These are phyloP conservation scores for Musca domestica DNA, from an alignment of 1,140 invertebrate species.

Conservation along the genomic window DNA sequence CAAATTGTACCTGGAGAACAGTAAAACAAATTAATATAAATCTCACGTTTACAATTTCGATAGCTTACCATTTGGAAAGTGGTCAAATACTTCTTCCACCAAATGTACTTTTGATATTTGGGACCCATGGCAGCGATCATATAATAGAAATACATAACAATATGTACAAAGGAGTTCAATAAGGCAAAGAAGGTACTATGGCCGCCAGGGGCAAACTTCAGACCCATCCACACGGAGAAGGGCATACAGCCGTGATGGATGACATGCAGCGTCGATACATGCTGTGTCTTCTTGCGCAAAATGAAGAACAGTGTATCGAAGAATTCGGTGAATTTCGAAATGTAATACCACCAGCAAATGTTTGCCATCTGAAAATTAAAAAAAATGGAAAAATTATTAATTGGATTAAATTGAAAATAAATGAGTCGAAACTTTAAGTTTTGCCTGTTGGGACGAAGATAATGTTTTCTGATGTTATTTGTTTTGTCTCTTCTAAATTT, in stretches of 20 bases:
- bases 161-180: slow-evolving; percentile 91
- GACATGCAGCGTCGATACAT: slow-evolving; percentile 90
- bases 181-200: slow-evolving; percentile 90
- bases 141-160: slow-evolving; percentile 94
- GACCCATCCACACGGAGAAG: slow-evolving; percentile 88
- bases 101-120: slow-evolving; percentile 83
- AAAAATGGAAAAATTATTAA: slow-evolving; percentile 27
- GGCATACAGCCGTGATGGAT: slow-evolving; percentile 96
- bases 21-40: slow-evolving; percentile 6
- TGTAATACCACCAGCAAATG: slow-evolving; percentile 96
- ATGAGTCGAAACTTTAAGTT: no score
- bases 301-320: slow-evolving; percentile 94
- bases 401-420: no score
- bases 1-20: slow-evolving; percentile 77
- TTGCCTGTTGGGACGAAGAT: no score
- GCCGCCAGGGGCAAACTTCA: slow-evolving; percentile 92
- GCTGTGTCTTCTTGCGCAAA: slow-evolving; percentile 86
- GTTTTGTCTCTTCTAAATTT: no score
- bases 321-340: slow-evolving; percentile 96
- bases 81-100: slow-evolving; percentile 96
- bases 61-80: slow-evolving; percentile 81
- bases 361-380: slow-evolving; percentile 72
- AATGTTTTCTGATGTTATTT: no score
- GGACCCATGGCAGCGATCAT: slow-evolving; percentile 89
- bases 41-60: slow-evolving; percentile 11